Conservation (phyloP, 2,888 invertebrate species). For the Microctonus hyperodae region DNA sequence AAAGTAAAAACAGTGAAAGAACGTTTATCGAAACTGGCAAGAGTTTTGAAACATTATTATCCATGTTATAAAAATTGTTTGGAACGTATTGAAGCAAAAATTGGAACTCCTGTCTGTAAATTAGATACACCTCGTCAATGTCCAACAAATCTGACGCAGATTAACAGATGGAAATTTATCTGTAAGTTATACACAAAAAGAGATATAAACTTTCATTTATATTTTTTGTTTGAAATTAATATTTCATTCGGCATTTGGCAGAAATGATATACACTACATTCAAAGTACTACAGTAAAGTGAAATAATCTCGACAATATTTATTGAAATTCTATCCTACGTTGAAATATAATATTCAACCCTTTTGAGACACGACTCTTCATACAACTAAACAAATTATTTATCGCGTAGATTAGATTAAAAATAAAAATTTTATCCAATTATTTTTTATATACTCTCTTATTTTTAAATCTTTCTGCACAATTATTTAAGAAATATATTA, state of each 20-base stretch:
- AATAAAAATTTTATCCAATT: too few relatives aligned
- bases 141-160: constrained; percentile 51
- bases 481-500: background rate
- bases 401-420: too few relatives aligned
- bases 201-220: background rate
- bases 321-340: too few relatives aligned
- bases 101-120: constrained; percentile 55
- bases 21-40: constrained; percentile 54
- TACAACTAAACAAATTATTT: too few relatives aligned
- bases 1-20: constrained; percentile 54
- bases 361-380: too few relatives aligned
- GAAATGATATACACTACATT: too few relatives aligned
- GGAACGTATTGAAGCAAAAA: constrained; percentile 47
- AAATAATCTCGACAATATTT: too few relatives aligned
- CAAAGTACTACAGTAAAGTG: too few relatives aligned
- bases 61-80: constrained; percentile 57
- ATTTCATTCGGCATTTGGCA: too few relatives aligned
- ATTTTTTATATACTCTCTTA: too few relatives aligned
- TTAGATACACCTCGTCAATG: constrained; percentile 51
- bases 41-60: constrained; percentile 56
- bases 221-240: background rate
- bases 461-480: too few relatives aligned
- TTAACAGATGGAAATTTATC: constrained; percentile 59
- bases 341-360: background rate
- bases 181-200: constrained; percentile 51